phyloP scores from a whole-genome alignment of 2,113 vertebrate species.

The Rhombomys opimus region DNA sequence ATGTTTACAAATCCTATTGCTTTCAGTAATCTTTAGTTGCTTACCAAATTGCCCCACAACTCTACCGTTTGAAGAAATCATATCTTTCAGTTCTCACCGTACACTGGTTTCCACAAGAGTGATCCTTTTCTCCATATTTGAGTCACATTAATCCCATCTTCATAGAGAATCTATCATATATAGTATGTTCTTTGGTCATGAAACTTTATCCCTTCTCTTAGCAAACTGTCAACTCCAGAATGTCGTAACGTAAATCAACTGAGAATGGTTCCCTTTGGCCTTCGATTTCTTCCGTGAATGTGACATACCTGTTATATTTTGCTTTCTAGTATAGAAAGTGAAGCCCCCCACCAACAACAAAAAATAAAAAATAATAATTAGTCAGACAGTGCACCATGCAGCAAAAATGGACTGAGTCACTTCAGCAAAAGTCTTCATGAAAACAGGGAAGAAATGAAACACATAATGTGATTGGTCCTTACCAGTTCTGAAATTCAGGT shows the following conservation, averaged over 20 bases:
- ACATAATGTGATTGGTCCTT: neutral
- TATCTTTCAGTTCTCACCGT: neutral
- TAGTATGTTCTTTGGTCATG: neutral
- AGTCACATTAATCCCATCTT: neutral
- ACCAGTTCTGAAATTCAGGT: neutral
- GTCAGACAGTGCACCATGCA: neutral
- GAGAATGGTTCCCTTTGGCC: neutral
- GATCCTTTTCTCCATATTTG: neutral
- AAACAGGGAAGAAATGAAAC: neutral
- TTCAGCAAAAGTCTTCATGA: neutral
- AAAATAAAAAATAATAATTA: neutral
- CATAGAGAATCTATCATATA: no score
- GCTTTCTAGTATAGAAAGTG: neutral
- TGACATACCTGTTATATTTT: neutral
- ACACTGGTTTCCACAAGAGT: neutral
- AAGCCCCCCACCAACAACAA: neutral
- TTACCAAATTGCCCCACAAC: neutral
- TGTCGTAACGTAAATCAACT: neutral
- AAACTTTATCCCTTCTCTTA: neutral
- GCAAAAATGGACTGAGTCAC: neutral
- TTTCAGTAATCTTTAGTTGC: neutral
- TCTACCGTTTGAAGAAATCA: neutral
- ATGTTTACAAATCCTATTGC: neutral
- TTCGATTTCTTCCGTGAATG: neutral
- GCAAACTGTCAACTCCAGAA: neutral